A percentile compares a stretch with the other conserved stretches of the same genome.
Evolutionary conservation across 2,797 vertebrate species (phyloP).

Genomic region (Meriones psammophilus): DNA sequence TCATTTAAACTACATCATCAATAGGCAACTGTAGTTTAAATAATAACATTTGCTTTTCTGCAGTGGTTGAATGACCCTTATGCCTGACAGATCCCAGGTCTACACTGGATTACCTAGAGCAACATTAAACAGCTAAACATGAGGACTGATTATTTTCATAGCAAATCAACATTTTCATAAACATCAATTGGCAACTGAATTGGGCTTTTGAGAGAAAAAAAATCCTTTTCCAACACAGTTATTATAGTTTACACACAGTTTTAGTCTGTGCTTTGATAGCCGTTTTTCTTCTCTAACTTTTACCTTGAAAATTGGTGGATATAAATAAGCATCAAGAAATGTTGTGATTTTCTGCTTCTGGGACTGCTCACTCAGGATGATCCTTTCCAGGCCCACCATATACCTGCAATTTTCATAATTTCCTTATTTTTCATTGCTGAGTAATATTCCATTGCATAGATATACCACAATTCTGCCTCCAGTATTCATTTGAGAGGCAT

Average conservation of each 20-base stretch:
- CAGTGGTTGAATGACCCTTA: neutral
- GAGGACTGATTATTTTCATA: neutral
- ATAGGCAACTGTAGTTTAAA: neutral
- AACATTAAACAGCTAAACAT: neutral
- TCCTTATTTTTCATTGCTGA: no score
- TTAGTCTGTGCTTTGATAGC: neutral
- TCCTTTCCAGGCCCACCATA: no score
- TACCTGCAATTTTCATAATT: no score
- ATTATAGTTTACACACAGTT: neutral
- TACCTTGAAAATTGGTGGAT: neutral
- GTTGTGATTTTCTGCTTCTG: no score
- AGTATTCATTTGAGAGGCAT: no score
- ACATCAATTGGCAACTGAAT: neutral
- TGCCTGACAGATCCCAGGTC: neutral
- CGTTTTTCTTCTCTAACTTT: neutral
- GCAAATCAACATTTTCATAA: neutral
- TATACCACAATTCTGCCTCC: no score
- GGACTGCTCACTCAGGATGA: no score
- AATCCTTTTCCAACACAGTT: neutral
- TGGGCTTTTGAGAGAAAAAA: neutral
- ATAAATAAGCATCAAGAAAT: neutral
- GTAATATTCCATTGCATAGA: no score
- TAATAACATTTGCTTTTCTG: neutral
- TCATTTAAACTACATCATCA: conserved; percentile 39
- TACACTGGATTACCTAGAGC: neutral